Evolutionary conservation across 2,113 vertebrate species (phyloP).

Genomic region (Sapayoa aenigma): DNA sequence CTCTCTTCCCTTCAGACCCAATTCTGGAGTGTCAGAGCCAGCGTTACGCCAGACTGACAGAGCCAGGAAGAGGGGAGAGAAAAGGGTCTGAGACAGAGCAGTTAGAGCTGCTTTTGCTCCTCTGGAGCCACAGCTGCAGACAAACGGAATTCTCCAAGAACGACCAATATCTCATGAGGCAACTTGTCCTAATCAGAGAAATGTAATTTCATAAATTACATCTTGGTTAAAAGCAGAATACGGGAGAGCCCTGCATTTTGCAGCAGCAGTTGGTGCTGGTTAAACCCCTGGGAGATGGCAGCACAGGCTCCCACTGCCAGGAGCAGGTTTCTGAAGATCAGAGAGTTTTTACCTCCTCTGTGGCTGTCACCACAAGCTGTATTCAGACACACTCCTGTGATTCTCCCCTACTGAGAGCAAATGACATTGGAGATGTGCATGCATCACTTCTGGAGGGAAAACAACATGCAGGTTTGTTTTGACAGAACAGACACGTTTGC

Average conservation of each 20-base stretch:
- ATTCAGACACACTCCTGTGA: not conserved
- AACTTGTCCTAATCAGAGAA: not conserved
- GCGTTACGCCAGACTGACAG: not conserved
- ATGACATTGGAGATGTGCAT: not conserved
- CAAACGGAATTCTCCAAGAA: not conserved
- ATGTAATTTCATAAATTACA: not conserved
- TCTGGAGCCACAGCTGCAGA: not conserved
- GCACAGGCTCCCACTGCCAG: not conserved
- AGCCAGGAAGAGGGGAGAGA: not conserved
- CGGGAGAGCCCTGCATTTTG: not conserved
- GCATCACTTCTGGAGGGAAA: not conserved
- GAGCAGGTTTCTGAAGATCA: not conserved
- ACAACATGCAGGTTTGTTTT: not conserved
- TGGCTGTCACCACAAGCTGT: not conserved
- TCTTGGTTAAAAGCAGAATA: not conserved
- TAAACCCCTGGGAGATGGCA: not conserved
- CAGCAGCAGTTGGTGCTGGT: not conserved
- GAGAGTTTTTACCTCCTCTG: not conserved
- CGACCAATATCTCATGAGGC: not conserved
- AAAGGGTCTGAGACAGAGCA: not conserved
- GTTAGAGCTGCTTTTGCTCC: not conserved
- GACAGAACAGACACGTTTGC: not conserved
- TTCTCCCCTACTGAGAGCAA: not conserved
- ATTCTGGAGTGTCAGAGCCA: fast-evolving
- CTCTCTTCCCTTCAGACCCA: not conserved